These are phyloP conservation scores for Ancistrus triradiatus DNA, from an alignment of 2,113 vertebrate genomes.

Conservation along the genomic window DNA sequence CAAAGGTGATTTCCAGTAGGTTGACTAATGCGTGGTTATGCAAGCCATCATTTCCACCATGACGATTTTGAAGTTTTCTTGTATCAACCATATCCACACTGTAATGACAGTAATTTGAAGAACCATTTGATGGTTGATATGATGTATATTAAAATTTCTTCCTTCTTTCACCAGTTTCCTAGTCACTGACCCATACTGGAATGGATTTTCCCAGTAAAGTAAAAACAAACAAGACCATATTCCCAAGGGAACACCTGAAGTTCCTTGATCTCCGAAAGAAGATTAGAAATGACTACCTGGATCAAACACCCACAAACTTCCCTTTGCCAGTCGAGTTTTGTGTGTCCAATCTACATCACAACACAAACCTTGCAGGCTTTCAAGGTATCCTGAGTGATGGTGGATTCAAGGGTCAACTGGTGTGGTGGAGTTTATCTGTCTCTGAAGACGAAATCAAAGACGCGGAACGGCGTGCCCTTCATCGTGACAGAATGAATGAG, in stretches of 20 bases:
- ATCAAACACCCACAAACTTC: not conserved
- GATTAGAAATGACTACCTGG: not conserved
- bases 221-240: not conserved
- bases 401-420: slow-evolving; percentile 14
- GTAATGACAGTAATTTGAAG: too few relatives aligned
- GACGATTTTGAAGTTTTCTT: too few relatives aligned
- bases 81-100: too few relatives aligned
- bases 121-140: too few relatives aligned
- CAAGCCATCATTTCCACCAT: too few relatives aligned
- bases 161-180: not conserved
- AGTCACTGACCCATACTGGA: not conserved
- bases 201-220: not conserved
- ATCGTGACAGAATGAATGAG: fast-evolving
- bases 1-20: too few relatives aligned
- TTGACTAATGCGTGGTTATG: too few relatives aligned
- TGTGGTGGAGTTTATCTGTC: slow-evolving; percentile 25
- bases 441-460: not conserved
- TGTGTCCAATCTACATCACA: slow-evolving; percentile 8
- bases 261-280: not conserved
- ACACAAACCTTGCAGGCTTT: slow-evolving; percentile 9
- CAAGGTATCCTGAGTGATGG: not conserved
- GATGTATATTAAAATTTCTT: not conserved
- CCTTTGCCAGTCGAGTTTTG: not conserved
- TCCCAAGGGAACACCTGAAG: not conserved
- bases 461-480: not conserved